Conservation (phyloP, 2,888 invertebrate genomes). For the Chalcosyrphus nemorum region DNA sequence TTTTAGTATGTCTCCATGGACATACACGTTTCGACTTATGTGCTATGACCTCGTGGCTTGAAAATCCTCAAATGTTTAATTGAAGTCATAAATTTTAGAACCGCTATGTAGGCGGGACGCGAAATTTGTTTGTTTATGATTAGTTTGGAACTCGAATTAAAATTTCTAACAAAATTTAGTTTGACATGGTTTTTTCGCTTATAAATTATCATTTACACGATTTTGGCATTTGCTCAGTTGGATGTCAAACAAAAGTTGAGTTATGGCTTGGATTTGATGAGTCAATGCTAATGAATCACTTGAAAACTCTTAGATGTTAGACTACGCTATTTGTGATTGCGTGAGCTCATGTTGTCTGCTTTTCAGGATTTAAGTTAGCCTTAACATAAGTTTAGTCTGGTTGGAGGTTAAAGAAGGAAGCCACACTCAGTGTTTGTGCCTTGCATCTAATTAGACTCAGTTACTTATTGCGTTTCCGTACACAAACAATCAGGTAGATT, state of each 20-base stretch:
- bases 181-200: background rate
- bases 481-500: too few species aligned
- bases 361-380: too few species aligned
- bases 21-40: background rate
- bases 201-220: background rate
- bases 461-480: too few species aligned
- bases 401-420: too few species aligned
- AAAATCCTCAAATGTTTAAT: background rate
- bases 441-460: too few species aligned
- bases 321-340: too few species aligned
- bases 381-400: too few species aligned
- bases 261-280: background rate
- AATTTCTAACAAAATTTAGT: background rate
- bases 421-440: too few species aligned
- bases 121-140: background rate
- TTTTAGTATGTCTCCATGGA: background rate
- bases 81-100: background rate
- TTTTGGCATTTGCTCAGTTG: background rate
- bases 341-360: too few species aligned
- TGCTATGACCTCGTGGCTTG: background rate
- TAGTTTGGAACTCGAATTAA: conserved; percentile 6
- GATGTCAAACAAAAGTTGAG: background rate
- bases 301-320: too few species aligned
- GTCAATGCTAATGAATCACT: too few species aligned
- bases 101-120: background rate